phyloP scores from a whole-genome alignment of 2,888 invertebrate species.

The Dasypogon diadema region DNA sequence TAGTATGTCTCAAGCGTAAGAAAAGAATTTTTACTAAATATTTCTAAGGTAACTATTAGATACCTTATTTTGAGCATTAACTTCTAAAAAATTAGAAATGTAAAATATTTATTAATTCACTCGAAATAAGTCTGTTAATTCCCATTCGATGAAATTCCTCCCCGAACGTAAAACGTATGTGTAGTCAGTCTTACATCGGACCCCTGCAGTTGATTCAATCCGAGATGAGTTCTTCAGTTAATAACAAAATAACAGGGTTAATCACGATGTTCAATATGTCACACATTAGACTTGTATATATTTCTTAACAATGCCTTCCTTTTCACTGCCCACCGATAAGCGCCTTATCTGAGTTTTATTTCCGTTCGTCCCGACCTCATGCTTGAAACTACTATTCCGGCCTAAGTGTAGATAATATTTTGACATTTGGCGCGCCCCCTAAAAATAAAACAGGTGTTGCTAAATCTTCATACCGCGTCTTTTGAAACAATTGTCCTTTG shows the following conservation, averaged over 20 bases:
- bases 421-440: slow-evolving; percentile 35
- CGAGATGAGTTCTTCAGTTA: slow-evolving; percentile 50
- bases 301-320: not conserved
- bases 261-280: slow-evolving; percentile 60
- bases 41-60: too few relatives aligned
- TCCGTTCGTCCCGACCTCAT: not conserved
- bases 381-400: not conserved
- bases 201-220: not conserved
- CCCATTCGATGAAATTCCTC: too few relatives aligned
- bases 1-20: too few relatives aligned
- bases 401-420: slow-evolving; percentile 18
- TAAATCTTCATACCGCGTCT: not conserved
- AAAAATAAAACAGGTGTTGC: slow-evolving; percentile 19
- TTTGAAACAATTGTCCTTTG: not conserved
- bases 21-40: too few relatives aligned
- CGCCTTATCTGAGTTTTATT: slow-evolving; percentile 17
- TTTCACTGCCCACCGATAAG: slow-evolving; percentile 25
- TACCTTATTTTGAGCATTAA: too few relatives aligned
- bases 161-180: too few relatives aligned
- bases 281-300: slow-evolving; percentile 39
- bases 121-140: too few relatives aligned
- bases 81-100: too few relatives aligned
- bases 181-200: not conserved
- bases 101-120: too few relatives aligned
- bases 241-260: slow-evolving; percentile 59